These are phyloP conservation scores for Mnemiopsis leidyi DNA, from an alignment of 37 sponge, comb jelly and placozoan species.

Conservation along the genomic window DNA sequence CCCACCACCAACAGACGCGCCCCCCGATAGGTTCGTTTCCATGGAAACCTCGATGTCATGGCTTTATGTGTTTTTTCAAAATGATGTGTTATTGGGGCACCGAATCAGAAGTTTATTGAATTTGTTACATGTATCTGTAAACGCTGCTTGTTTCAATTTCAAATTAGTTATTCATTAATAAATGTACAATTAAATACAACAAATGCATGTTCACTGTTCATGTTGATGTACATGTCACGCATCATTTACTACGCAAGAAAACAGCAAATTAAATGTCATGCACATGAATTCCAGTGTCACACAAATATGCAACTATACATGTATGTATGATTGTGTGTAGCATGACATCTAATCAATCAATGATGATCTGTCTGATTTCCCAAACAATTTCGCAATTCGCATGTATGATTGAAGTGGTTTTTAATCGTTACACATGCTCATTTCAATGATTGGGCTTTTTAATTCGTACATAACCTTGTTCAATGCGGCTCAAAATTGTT, in stretches of 20 bases:
- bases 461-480: too few species aligned
- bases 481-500: too few species aligned
- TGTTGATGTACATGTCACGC: too few species aligned
- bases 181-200: too few species aligned
- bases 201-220: too few species aligned
- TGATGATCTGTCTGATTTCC: neutral
- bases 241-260: too few species aligned
- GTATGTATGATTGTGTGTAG: neutral
- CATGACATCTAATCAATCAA: neutral
- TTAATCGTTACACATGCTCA: neutral
- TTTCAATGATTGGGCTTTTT: neutral
- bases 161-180: too few species aligned
- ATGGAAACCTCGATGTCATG: neutral
- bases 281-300: too few species aligned
- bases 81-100: neutral
- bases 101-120: too few species aligned
- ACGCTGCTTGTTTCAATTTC: too few species aligned
- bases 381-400: neutral
- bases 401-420: neutral
- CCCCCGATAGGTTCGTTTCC: conserved; percentile 15
- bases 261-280: too few species aligned
- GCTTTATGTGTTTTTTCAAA: neutral
- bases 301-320: neutral
- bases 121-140: too few species aligned
- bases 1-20: conserved; percentile 2